Evolutionary conservation across 2,888 invertebrate genomes (phyloP), one percentile per base, ranked within the genome.

Genomic region (Cepaea hortensis): DNA sequence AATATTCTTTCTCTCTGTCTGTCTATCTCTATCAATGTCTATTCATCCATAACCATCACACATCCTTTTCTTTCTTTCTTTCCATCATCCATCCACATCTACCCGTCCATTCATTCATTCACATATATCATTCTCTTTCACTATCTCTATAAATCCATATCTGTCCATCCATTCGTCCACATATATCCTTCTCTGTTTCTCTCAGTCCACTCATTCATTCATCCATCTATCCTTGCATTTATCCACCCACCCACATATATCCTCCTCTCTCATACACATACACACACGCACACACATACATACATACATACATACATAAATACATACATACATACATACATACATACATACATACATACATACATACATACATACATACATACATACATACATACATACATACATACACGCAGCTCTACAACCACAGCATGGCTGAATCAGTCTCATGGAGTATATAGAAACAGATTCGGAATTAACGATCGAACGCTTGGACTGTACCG

Each of bases 401-500:
- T 81, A 68, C 23, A n/a, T 68, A 81, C 35, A 13, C 23, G 15
- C 11, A 13, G 11, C 11, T 35, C 5, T 76, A 76, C 35, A n/a
- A n/a, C 6, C 55, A 55, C 11, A 55, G 55, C 55, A 0, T 55
- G 55, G 55, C 6, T 11, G 55, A 55, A 55, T 35, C 35, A 35
- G 55, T 11, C 55, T 55, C 11, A 11, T 55, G 11, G 55, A 9
- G 6, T 76, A 84, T 84, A 76, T 48, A 65, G 48, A 9, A 55
- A 55, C 6, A 55, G 55, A 55, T 35, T 84, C 48, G 62, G 75
- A 46, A 20, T 61, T 35, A 65, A 48, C 75, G 84, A 84, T 84
- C 84, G 84, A 84, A 75, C 62, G 76, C n/a, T 2, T 11, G 84
- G 76, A 18, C 84, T 46, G 48, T 76, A n/a, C 84, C 76, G 76